These are phyloP conservation scores for Gryon sp. DNA, from an alignment of 1,140 invertebrate genomes.

Conservation along the genomic window DNA sequence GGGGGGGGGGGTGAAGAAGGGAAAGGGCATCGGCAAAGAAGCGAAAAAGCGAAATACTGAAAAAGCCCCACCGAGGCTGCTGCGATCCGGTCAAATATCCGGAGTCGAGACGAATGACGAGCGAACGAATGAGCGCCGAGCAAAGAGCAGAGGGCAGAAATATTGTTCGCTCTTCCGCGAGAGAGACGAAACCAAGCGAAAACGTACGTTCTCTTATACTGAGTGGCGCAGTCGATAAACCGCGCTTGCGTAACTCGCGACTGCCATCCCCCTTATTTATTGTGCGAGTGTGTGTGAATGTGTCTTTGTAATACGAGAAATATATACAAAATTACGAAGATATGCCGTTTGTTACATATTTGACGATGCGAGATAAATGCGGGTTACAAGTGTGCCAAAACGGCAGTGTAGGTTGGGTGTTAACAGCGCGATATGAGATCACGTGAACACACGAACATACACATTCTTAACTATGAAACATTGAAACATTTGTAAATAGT, in stretches of 20 bases:
- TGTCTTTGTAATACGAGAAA: too few relatives aligned
- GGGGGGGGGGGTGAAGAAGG: conserved; percentile 19
- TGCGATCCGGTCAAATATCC: conserved; percentile 64
- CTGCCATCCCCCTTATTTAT: conserved; percentile 23
- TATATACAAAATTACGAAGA: too few relatives aligned
- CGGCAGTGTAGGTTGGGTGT: too few relatives aligned
- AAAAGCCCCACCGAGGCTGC: conserved; percentile 49
- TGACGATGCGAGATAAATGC: neutral
- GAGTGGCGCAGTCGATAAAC: conserved; percentile 60
- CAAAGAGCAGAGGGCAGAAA: conserved; percentile 61
- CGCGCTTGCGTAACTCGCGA: conserved; percentile 51
- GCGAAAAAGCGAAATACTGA: conserved; percentile 35
- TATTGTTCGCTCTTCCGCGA: conserved; percentile 63
- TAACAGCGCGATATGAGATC: too few relatives aligned
- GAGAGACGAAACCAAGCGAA: conserved; percentile 61
- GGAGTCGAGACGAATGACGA: conserved; percentile 62
- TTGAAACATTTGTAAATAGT: conserved; percentile 30
- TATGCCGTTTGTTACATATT: too few relatives aligned
- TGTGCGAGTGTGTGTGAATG: too few relatives aligned
- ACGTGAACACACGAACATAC: too few relatives aligned
- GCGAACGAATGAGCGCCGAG: conserved; percentile 59
- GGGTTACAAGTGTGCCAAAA: neutral
- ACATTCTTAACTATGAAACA: too few relatives aligned
- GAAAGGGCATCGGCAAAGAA: conserved; percentile 32
- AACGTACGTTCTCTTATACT: conserved; percentile 53